Evolutionary conservation across 2,797 vertebrate species (phyloP), one percentile per base, ranked within the genome.

Genomic region (Sarcoramphus papa): DNA sequence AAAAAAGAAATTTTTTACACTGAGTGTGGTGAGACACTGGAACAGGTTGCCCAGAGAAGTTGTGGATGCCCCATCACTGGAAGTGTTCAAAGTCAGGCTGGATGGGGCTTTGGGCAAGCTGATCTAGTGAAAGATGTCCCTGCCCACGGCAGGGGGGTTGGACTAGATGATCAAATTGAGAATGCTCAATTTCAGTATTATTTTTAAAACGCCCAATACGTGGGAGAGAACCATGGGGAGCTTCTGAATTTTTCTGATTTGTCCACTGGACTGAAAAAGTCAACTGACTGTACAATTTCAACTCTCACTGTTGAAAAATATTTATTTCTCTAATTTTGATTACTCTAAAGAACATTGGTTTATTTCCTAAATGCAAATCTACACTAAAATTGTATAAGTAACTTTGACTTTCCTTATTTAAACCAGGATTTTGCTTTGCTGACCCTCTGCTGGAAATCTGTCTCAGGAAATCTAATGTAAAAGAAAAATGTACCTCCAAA

Each of bases 401-500:
- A 57, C 27, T 77, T 91, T 3, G 14, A 43, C 20, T 64, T 87
- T 31, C 54, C 63, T 40, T 87, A 87, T 41, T 56, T 47, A 73
- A 90, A 90, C 10, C 18, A 30, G 6, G 10, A 63, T 48, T 93
- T 84, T 90, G 43, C 25, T 88, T 90, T 82, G 31, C 14, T 88
- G n/a, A 77, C 16, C 14, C 27, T 75, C 54, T 84, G 35, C 19
- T 51, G 40, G 31, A 78, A 92, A 90, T 22, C 7, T 19, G 35
- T 22, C 12, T 67, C 51, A 19, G 47, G n/a, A 77, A 95, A 64
- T 9, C 5, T 89, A 83, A 81, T 1, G 1, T 47, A 69, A 33
- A 68, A 81, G n/a, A 54, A 94, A 73, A 94, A 65, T 4, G 48
- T 97, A 99, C 99, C 99, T 99, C 97, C 94, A 98, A 97, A 92